phyloP scores from a whole-genome alignment of 2,797 vertebrate species.

The Salmo trutta region DNA sequence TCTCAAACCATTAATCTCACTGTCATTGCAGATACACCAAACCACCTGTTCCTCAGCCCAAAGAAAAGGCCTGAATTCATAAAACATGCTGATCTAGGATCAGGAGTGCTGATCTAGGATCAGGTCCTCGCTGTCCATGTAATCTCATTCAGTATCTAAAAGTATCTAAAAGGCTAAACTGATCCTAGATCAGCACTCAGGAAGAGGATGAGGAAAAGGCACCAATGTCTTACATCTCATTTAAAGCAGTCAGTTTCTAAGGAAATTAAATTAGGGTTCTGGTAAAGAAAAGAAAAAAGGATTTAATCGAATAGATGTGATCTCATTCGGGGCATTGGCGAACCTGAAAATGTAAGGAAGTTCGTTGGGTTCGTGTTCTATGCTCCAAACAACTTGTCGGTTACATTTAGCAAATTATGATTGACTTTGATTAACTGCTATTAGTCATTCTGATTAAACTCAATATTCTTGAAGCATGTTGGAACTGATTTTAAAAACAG shows the following conservation, averaged over 20 bases:
- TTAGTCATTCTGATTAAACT: not conserved
- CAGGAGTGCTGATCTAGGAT: not conserved
- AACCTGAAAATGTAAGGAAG: conserved; percentile 14
- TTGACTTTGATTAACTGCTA: not conserved
- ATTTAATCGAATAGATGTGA: conserved; percentile 35
- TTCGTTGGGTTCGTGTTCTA: conserved; percentile 6
- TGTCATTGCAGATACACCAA: conserved; percentile 21
- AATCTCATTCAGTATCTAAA: not conserved
- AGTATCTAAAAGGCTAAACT: not conserved
- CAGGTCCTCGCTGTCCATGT: not conserved
- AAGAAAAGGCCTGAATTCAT: not conserved
- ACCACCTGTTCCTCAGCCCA: conserved; percentile 29
- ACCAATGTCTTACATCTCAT: conserved; percentile 14
- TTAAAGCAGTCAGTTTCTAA: conserved; percentile 24
- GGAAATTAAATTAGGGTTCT: conserved; percentile 41
- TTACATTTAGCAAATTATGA: not conserved
- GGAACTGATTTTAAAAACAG: not conserved
- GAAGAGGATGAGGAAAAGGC: not conserved
- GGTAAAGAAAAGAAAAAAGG: conserved; percentile 16
- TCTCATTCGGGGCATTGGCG: not conserved
- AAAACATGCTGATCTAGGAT: no score
- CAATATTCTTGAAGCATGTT: not conserved
- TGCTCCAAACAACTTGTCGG: conserved; percentile 11
- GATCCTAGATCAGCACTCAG: not conserved
- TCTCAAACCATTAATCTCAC: conserved; percentile 11